These are phyloP conservation scores for Carlito syrichta DNA, from an alignment of 2,113 vertebrate species.

Conservation along the genomic window DNA sequence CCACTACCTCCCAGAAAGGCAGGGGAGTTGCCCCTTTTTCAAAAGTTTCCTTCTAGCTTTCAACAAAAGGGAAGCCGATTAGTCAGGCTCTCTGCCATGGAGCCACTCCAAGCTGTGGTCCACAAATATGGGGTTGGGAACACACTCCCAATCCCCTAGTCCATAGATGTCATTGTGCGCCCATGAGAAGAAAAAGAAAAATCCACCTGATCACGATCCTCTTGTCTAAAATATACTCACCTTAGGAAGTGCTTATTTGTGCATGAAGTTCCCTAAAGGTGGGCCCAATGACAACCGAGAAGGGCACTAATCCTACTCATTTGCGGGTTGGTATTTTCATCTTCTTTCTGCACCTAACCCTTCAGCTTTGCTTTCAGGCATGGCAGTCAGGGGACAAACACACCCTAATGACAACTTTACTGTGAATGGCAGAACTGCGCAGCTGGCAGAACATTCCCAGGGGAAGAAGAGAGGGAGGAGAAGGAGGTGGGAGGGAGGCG, in stretches of 20 bases:
- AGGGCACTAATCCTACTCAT: neutral
- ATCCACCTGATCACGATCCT: neutral
- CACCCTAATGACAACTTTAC: conserved; percentile 4
- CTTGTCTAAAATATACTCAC: conserved; percentile 56
- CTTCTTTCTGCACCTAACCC: neutral
- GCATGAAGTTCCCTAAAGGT: neutral
- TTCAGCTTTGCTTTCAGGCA: conserved; percentile 43
- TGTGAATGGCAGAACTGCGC: neutral
- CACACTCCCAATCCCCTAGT: neutral
- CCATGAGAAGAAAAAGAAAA: neutral
- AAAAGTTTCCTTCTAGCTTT: neutral
- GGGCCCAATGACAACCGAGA: conserved; percentile 16
- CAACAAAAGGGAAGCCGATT: neutral
- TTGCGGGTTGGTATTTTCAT: neutral
- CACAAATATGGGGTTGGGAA: neutral
- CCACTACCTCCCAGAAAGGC: neutral
- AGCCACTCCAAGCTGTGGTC: conserved; percentile 58
- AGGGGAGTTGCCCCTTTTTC: neutral
- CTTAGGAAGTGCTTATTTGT: conserved; percentile 11
- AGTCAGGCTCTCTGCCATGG: conserved; percentile 33
- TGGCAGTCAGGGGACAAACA: conserved; percentile 43
- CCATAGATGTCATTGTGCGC: conserved; percentile 38
- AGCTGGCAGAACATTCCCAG: neutral
- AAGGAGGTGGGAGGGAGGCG: neutral
- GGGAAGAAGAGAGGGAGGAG: neutral